Conservation (phyloP, 1,140 invertebrate species). For the Probaryconus sp. region DNA sequence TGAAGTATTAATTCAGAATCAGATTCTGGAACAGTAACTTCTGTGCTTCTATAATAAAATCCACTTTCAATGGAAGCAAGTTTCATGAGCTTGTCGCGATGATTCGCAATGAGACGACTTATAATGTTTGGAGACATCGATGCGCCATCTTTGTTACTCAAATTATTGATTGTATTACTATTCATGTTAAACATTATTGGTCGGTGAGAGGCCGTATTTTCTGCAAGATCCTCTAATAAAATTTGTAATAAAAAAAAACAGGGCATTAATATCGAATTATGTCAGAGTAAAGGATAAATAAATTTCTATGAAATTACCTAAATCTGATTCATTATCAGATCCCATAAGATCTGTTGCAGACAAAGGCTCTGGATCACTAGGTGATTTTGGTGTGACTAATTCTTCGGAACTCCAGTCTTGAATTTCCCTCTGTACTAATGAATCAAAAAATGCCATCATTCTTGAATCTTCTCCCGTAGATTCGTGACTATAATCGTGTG, state of each 20-base stretch:
- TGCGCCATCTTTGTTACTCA: no score
- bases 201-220: no score
- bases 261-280: no score
- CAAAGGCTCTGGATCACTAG: constrained; percentile 69
- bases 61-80: constrained; percentile 68
- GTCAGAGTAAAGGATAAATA: neutral
- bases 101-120: constrained; percentile 72
- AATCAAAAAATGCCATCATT: constrained; percentile 98
- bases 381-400: constrained; percentile 63
- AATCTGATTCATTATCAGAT: constrained; percentile 69
- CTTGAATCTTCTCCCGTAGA: constrained; percentile 93
- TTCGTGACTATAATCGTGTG: constrained; percentile 88
- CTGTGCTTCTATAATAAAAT: no score
- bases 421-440: constrained; percentile 92
- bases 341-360: constrained; percentile 53
- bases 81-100: constrained; percentile 73
- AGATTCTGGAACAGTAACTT: no score
- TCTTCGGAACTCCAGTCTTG: constrained; percentile 83
- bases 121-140: constrained; percentile 74
- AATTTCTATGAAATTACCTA: constrained; percentile 60
- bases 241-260: no score
- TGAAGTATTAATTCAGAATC: no score
- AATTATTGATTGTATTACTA: no score
- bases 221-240: no score
- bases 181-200: no score